These are phyloP conservation scores for Oryzias celebensis DNA, from an alignment of 2,113 vertebrate genomes.

Conservation along the genomic window DNA sequence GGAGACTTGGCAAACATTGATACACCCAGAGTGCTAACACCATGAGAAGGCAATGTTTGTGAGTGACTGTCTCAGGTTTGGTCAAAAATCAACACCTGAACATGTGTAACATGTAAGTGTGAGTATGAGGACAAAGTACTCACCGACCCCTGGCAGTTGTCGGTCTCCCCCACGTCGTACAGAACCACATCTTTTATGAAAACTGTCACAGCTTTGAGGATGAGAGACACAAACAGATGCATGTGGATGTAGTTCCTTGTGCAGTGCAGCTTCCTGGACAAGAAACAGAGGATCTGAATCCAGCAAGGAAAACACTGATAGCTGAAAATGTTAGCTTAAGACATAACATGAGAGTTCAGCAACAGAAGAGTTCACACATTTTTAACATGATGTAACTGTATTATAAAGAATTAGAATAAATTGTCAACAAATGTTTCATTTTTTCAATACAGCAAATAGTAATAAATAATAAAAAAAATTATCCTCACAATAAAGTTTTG, in stretches of 20 bases:
- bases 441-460: no score
- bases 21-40: conserved; percentile 60
- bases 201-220: conserved; percentile 88
- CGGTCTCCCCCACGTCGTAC: conserved; percentile 77
- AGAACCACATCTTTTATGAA: conserved; percentile 91
- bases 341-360: no score
- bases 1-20: conserved; percentile 66
- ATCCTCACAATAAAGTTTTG: no score
- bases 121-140: conserved; percentile 61
- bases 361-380: no score
- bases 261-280: conserved; percentile 89
- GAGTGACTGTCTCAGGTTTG: neutral
- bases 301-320: no score
- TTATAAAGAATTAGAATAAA: neutral
- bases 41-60: conserved; percentile 24
- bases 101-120: no score
- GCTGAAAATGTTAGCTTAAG: no score
- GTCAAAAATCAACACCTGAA: conserved; percentile 7
- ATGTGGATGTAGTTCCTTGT: conserved; percentile 95
- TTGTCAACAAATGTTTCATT: neutral
- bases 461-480: no score
- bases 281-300: conserved; percentile 1
- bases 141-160: conserved; percentile 83
- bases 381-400: neutral
- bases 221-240: conserved; percentile 92